Evolutionary conservation across 2,888 invertebrate species (phyloP), one percentile per base, ranked within the genome.

Genomic region (Eupithecia dodoneata): DNA sequence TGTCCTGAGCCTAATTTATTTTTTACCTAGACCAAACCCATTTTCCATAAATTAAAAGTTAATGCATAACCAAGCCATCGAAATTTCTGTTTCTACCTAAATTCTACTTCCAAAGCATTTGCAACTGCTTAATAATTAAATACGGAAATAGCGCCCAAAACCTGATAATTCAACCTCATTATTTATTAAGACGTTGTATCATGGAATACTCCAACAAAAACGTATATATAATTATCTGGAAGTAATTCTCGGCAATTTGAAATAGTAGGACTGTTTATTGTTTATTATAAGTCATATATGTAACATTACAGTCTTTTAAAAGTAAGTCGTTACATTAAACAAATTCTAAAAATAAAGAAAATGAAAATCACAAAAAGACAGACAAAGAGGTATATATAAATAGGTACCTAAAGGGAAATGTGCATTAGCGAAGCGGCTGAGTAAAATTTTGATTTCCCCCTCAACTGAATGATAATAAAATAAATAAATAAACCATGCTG

Each of bases 81-180:
- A 55, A 2, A 59, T 59, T 59, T 59, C 59, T 4, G 12, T 18
- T 18, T 18, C 12, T 59, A 9, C 10, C 0, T 63, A 4, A 18
- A 30, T 12, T 30, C 30, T 18, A 18, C 7, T 63, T 30, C 30
- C 63, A 18, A 30, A 30, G 63, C 63, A 63, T 10, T 59, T 30
- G 10, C 10, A 63, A 63, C 18, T 63, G 63, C 63, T 63, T 63
- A 63, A 63, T 63, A 63, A 30, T 63, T 63, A 12, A 63, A 63
- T 12, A 30, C 10, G 30, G 63, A 63, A 63, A 63, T 30, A 63
- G 2, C 63, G 2, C 10, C 18, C 63, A 63, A 30, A 63, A 18
- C 63, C 30, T 18, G 63, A 10, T 63, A 12, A 63, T 30, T 63
- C 30, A 63, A 63, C 10, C 63, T 18, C 63, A 30, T 63, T 3